phyloP scores from a whole-genome alignment of 1,140 invertebrate genomes.

The Saccostrea glomerata region DNA sequence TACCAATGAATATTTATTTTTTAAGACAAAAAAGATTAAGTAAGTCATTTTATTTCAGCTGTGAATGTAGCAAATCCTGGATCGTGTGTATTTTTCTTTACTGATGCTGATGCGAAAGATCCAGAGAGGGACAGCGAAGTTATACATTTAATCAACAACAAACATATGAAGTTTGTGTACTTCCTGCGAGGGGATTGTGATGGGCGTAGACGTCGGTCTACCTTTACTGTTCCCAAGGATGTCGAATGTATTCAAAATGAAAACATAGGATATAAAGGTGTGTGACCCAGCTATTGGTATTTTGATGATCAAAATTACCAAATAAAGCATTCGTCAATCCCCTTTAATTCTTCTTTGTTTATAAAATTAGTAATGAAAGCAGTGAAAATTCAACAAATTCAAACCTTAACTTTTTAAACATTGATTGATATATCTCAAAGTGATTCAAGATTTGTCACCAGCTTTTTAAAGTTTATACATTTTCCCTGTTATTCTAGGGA shows the following conservation, averaged over 20 bases:
- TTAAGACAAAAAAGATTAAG: no score
- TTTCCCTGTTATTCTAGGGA: background rate
- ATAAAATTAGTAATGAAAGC: no score
- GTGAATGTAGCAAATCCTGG: conserved; percentile 17
- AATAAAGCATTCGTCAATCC: background rate
- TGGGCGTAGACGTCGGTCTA: background rate
- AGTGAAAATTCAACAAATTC: no score
- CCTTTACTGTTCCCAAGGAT: background rate
- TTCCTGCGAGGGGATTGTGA: conserved; percentile 43
- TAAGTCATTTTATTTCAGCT: conserved; percentile 26
- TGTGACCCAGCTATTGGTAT: background rate
- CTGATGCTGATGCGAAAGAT: conserved; percentile 55
- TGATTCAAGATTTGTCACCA: no score
- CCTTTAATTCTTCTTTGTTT: background rate
- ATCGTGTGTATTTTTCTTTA: conserved; percentile 49
- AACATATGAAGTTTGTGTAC: conserved; percentile 38
- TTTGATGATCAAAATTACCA: background rate
- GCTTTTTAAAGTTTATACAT: no score
- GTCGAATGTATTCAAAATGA: conserved; percentile 3
- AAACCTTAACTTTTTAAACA: no score
- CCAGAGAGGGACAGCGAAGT: background rate
- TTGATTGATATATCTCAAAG: no score
- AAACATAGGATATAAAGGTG: background rate
- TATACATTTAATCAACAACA: conserved; percentile 11
- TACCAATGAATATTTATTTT: no score